Conservation (phyloP, 2,797 vertebrate species). For the Eidolon dupreanum region DNA sequence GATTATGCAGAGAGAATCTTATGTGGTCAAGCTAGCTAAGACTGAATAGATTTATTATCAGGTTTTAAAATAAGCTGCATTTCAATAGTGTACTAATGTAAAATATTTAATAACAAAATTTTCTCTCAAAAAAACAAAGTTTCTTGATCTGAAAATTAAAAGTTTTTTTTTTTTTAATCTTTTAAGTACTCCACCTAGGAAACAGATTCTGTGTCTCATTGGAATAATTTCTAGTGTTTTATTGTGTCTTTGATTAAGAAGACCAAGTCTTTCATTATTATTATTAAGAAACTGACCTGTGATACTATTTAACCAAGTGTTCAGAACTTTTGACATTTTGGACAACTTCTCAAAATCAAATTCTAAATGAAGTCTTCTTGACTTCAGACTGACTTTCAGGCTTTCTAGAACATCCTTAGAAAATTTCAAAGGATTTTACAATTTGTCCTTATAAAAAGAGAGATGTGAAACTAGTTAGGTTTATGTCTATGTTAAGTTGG, state of each 20-base stretch:
- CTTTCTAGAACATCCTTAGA: background rate
- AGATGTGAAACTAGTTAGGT: background rate
- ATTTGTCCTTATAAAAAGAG: background rate
- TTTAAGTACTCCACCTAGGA: background rate
- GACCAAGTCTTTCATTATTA: background rate
- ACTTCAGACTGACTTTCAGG: background rate
- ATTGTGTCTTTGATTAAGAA: background rate
- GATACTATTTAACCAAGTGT: background rate
- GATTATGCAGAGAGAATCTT: background rate
- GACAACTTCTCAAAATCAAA: background rate
- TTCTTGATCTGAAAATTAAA: background rate
- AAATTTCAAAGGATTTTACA: background rate
- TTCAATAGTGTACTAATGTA: background rate
- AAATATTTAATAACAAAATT: background rate
- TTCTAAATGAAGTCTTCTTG: constrained; percentile 5
- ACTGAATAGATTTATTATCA: background rate
- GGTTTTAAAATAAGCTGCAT: background rate
- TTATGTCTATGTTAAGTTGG: background rate
- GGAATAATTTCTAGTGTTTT: background rate
- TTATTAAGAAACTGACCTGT: background rate
- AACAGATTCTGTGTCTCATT: background rate
- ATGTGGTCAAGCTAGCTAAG: background rate
- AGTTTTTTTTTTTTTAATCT: background rate
- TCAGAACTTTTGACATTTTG: background rate
- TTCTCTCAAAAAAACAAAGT: background rate